These are phyloP conservation scores for Ectemnius continuus DNA, from an alignment of 2,888 invertebrate genomes.

Conservation along the genomic window DNA sequence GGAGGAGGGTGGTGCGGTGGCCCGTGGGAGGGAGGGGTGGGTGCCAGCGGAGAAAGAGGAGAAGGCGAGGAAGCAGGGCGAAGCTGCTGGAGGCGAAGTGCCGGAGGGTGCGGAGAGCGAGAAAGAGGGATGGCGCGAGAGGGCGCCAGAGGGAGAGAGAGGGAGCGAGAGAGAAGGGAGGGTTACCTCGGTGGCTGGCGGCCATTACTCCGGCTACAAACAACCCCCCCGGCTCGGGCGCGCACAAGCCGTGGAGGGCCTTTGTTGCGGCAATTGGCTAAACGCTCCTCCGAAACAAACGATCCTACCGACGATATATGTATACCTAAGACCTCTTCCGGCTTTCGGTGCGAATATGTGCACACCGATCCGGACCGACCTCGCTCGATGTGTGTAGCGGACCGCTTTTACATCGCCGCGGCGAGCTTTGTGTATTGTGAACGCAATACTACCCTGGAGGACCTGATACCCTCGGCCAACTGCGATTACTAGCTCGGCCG, in stretches of 20 bases:
- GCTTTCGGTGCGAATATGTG: conserved; percentile 19
- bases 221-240: conserved; percentile 67
- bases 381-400: neutral
- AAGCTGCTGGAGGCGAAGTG: conserved; percentile 8
- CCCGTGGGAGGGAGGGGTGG: too few species aligned
- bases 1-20: too few species aligned
- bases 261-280: conserved; percentile 76
- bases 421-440: neutral
- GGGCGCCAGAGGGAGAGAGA: conserved; percentile 43
- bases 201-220: conserved; percentile 75
- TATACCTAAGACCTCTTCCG: conserved; percentile 49
- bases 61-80: conserved; percentile 22
- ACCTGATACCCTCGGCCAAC: conserved; percentile 16
- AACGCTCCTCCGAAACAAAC: conserved; percentile 73
- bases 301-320: conserved; percentile 65
- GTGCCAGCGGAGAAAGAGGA: too few species aligned
- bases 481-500: conserved; percentile 23
- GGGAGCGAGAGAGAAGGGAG: conserved; percentile 51
- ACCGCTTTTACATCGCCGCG: neutral
- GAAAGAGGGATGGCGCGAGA: conserved; percentile 43
- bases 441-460: too few species aligned
- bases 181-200: conserved; percentile 69
- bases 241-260: conserved; percentile 63
- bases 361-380: neutral
- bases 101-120: conserved; percentile 26